Base-by-base conservation (phyloP, 1,140 invertebrate species). In the Mercenaria mercenaria region DNA sequence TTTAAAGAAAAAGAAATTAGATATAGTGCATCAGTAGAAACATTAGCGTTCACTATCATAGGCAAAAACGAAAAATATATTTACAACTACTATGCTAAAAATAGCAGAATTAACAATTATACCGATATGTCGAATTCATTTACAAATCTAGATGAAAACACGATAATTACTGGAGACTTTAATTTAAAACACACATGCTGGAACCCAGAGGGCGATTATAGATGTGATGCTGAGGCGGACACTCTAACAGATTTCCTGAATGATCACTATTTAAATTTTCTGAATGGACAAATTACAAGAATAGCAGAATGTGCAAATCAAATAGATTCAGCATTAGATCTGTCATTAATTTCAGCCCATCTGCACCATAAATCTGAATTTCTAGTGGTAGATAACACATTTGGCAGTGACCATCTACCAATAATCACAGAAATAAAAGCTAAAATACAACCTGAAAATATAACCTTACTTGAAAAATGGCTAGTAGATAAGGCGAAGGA, bases 181-280 rank as follows among this genome's bases (percentile, higher is more conserved):
- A 77, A 77, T 32, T 41, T 77, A 29, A 77, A 50, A 77, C 74
- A 77, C 26, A 23, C 29, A n/a, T 77, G 39, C 74, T 77, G 74
- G 43, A 77, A 77, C 43, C 74, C 74, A 13, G 39, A 43, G 15
- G 23, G 26, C 15, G 74, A 50, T 29, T 20, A 23, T 15, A 23
- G 74, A 29, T 50, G 43, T 47, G 74, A 77, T 77, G 43, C 26
- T 26, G n/a, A 77, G 41, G 39, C 74, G 15, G 74, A 77, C 6
- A 50, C 11, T 13, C 26, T 77, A 50, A 20, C 50, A 50, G 29
- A 77, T 15, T 47, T n/a, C 20, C 26, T 50, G 29, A 50, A 50
- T 77, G 32, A 77, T 20, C 26, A 43, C 18, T 15, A 52, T 41
- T 41, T 77, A n/a, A 26, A 15, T 23, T 50, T 20, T n/a, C 29